These are phyloP conservation scores for Acropternis orthonyx DNA, from an alignment of 2,797 vertebrate species.

Conservation along the genomic window DNA sequence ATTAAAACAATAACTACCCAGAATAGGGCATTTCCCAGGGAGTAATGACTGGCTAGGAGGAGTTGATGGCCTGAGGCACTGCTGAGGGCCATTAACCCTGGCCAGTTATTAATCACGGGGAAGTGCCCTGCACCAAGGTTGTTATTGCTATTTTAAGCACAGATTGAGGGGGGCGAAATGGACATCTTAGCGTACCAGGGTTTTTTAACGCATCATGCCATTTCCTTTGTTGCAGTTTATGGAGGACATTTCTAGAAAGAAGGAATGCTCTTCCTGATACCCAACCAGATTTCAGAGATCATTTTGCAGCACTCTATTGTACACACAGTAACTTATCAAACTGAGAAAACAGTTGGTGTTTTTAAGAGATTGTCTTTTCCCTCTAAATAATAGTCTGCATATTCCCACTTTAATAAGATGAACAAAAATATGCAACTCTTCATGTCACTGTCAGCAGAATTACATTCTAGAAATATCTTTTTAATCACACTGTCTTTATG, in stretches of 20 bases:
- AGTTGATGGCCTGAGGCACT: constrained; percentile 57
- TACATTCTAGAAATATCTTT: constrained; percentile 4
- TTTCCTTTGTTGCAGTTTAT: constrained; percentile 4
- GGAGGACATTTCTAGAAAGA: neutral
- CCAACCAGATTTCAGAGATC: neutral
- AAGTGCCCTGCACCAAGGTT: constrained; percentile 54
- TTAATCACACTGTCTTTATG: neutral
- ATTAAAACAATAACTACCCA: constrained; percentile 33
- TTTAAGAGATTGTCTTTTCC: neutral
- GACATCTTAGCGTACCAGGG: neutral
- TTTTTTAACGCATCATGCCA: neutral
- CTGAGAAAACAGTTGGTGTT: neutral
- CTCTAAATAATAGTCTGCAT: neutral
- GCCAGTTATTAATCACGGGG: constrained; percentile 25
- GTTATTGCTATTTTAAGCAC: constrained; percentile 49
- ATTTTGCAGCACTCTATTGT: neutral
- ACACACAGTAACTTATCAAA: neutral
- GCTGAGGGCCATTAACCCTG: constrained; percentile 57
- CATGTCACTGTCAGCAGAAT: constrained; percentile 1
- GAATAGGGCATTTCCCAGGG: constrained; percentile 52
- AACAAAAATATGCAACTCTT: neutral
- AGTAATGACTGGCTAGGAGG: constrained; percentile 54
- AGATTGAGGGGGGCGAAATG: neutral
- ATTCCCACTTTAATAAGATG: neutral
- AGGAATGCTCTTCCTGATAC: neutral